Base-by-base conservation (phyloP, 1,140 invertebrate species). In the Drosophila elegans region DNA sequence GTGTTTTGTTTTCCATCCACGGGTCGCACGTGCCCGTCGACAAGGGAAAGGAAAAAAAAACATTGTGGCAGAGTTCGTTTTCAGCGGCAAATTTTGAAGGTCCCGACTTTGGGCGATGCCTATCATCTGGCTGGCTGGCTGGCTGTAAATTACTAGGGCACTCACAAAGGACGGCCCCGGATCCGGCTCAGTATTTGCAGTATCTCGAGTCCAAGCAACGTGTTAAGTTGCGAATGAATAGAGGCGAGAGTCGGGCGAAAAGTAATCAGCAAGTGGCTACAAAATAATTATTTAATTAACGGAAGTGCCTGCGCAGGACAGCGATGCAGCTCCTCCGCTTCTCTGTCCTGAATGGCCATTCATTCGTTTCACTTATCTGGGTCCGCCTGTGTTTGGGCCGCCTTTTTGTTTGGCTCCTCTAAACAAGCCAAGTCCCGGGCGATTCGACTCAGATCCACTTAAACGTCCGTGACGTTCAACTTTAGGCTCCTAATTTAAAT, bases 201-300 rank as follows among this genome's bases (percentile, higher is more conserved):
- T 32, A 41, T 25, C 27, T 49, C 42, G 11, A 9, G 32, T 1
- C 10, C n/a, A 10, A 25, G 60, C 60, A 57, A 64, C 61, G 73
- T 76, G 73, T 75, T 76, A 71, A 82, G 72, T 84, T 79, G 77
- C 62, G 80, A 84, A 80, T 80, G 67, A 81, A 85, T 77, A 57
- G 60, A 44, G 59, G 51, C 38, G 63, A 53, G 62, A 74, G 59
- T 52, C 45, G 48, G 64, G 64, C 69, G 59, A 80, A 89, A 84
- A 74, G 85, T 90, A 89, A 89, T 89, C 86, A 89, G 80, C 80
- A 67, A 89, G 73, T 77, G 78, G 84, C 80, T 72, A 90, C 85
- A 89, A 89, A 89, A 90, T 89, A 89, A 89, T 89, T 89, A 89
- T 89, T 89, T 89, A 89, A 89, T 89, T 89, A 89, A 89, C 80